Evolutionary conservation across 1,140 invertebrate genomes (phyloP).

Genomic region (Chelonus insularis): DNA sequence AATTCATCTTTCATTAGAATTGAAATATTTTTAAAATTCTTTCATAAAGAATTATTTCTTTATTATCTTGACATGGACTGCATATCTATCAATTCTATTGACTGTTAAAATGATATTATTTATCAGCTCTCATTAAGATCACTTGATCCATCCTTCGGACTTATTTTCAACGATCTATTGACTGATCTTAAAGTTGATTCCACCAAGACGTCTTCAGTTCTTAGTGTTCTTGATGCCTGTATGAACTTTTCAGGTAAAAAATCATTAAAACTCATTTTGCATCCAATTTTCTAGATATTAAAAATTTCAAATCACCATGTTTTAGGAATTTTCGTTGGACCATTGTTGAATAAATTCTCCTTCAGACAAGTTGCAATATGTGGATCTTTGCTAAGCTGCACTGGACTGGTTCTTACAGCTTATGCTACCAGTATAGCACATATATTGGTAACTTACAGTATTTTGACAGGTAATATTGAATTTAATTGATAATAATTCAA

Average conservation of each 20-base stretch:
- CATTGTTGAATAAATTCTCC: conserved; percentile 72
- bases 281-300: too few relatives aligned
- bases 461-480: conserved; percentile 72
- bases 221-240: conserved; percentile 72
- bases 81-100: too few relatives aligned
- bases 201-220: conserved; percentile 72
- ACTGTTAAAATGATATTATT: too few relatives aligned
- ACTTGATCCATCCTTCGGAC: conserved; percentile 75
- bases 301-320: too few relatives aligned
- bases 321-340: conserved; percentile 70
- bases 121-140: conserved; percentile 73
- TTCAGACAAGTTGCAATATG: conserved; percentile 73
- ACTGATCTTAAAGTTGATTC: conserved; percentile 68
- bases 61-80: too few relatives aligned
- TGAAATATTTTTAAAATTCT: too few relatives aligned
- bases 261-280: background rate
- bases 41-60: too few relatives aligned
- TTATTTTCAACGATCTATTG: conserved; percentile 74
- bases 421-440: conserved; percentile 71
- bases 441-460: conserved; percentile 74
- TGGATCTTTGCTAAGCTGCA: conserved; percentile 67
- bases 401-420: conserved; percentile 69
- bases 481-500: background rate
- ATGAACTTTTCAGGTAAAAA: conserved; percentile 70
- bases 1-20: too few relatives aligned